These are phyloP conservation scores for Sciurus carolinensis DNA, from an alignment of 2,797 vertebrate genomes.

Conservation along the genomic window DNA sequence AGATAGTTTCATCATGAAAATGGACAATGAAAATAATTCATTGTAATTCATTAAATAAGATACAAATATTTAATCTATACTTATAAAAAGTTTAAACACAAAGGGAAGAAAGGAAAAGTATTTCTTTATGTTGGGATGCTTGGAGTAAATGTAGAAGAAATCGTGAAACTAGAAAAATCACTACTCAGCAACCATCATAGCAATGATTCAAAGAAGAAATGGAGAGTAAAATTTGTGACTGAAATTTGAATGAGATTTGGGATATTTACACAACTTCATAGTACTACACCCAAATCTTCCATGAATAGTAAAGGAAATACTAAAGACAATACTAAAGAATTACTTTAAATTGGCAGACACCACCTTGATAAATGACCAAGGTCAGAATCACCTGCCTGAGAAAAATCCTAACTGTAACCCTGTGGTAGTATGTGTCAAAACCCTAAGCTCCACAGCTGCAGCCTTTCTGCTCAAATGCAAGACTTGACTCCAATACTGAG, in stretches of 20 bases:
- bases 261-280: slow-evolving; percentile 13
- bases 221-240: not conserved
- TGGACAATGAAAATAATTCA: not conserved
- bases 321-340: not conserved
- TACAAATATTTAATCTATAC: not conserved
- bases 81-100: not conserved
- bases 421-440: not conserved
- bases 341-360: not conserved
- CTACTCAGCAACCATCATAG: not conserved
- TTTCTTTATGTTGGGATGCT: not conserved
- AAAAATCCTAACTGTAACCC: not conserved
- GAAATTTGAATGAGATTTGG: not conserved
- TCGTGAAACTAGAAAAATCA: not conserved
- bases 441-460: not conserved
- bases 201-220: slow-evolving; percentile 21
- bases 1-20: not conserved
- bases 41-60: slow-evolving; percentile 48
- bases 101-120: not conserved
- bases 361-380: not conserved
- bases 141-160: not conserved
- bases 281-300: not conserved
- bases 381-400: slow-evolving; percentile 6
- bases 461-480: not conserved
- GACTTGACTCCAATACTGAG: not conserved
- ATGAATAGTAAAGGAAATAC: not conserved